Conservation (phyloP, 1,140 invertebrate species). For the Phenacoccus solenopsis region DNA sequence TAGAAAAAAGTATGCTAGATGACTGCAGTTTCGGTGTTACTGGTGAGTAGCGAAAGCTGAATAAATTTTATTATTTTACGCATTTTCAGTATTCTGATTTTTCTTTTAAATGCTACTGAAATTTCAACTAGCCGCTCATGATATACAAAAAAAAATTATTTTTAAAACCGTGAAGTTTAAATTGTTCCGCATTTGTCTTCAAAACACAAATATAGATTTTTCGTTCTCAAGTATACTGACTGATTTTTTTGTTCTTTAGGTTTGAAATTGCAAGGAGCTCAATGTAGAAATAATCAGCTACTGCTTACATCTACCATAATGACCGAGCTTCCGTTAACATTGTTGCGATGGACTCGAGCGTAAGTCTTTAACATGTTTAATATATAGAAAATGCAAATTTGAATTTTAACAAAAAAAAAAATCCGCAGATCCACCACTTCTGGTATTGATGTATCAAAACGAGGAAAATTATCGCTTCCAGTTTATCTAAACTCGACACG, state of each 20-base stretch:
- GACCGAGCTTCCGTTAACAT: slow-evolving; percentile 78
- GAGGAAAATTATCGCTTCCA: slow-evolving; percentile 71
- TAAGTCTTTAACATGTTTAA: neutral
- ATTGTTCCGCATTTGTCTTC: no score
- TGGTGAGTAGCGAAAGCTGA: slow-evolving; percentile 33
- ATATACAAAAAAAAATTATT: no score
- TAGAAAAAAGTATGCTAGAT: slow-evolving; percentile 42
- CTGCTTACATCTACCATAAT: slow-evolving; percentile 87
- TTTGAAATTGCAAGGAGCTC: slow-evolving; percentile 87
- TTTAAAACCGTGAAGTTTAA: no score
- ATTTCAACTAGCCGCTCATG: no score
- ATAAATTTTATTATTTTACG: no score
- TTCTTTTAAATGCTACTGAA: no score
- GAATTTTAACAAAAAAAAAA: neutral
- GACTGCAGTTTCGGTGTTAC: slow-evolving; percentile 70
- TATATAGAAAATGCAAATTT: neutral
- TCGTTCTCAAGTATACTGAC: no score
- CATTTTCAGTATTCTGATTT: no score
- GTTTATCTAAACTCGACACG: slow-evolving; percentile 95
- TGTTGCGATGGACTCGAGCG: slow-evolving; percentile 70
- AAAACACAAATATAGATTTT: no score
- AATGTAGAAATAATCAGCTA: slow-evolving; percentile 79
- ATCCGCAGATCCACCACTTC: slow-evolving; percentile 30
- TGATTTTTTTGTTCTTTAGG: slow-evolving; percentile 38
- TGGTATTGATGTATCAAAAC: slow-evolving; percentile 40